phyloP scores from a whole-genome alignment of 2,113 vertebrate genomes.

The Atlantisia rogersi region DNA sequence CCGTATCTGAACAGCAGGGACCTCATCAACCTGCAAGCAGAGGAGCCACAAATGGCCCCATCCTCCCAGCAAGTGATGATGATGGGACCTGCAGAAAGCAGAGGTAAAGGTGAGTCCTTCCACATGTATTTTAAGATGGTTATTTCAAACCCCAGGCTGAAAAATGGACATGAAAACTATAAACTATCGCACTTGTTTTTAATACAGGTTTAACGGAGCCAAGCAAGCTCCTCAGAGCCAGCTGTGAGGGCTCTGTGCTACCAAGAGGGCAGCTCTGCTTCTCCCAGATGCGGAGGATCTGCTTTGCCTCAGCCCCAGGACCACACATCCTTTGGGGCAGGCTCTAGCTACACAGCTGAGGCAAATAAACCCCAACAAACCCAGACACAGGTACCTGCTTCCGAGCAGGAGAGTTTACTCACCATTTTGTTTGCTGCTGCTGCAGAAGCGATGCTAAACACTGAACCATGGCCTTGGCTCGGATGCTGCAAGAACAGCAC shows the following conservation, averaged over 20 bases:
- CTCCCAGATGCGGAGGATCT: background rate
- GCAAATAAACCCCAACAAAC: background rate
- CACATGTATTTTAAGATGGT: background rate
- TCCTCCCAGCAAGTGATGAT: background rate
- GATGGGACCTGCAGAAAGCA: background rate
- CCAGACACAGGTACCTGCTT: background rate
- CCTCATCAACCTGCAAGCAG: background rate
- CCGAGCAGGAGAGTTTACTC: background rate
- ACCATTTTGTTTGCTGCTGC: background rate
- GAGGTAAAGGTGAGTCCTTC: background rate
- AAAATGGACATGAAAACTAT: background rate
- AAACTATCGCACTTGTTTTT: background rate
- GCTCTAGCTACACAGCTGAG: background rate
- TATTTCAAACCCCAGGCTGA: background rate
- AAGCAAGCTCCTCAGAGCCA: background rate
- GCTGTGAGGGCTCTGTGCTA: background rate
- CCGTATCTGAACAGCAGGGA: background rate
- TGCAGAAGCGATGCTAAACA: background rate
- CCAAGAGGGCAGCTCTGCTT: background rate
- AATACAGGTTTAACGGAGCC: background rate
- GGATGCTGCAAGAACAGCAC: background rate
- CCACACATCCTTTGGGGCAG: background rate
- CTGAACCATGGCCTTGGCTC: background rate
- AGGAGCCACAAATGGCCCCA: background rate
- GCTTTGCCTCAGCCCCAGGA: background rate